Evolutionary conservation across 2,888 invertebrate species (phyloP).

Genomic region (Sinopyrophorus schimmeli): DNA sequence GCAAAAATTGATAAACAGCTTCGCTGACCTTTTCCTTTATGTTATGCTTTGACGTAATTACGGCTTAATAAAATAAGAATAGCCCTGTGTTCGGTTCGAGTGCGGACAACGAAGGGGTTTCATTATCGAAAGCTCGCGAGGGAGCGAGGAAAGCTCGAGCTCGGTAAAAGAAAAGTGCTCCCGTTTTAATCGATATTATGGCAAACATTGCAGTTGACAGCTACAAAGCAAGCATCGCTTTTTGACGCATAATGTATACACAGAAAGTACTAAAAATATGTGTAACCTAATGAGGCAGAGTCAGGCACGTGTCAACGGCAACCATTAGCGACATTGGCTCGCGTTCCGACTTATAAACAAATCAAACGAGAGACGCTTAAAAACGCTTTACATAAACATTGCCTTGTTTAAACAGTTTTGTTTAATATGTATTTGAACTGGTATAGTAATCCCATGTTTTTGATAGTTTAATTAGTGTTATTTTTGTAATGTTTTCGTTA

Average conservation of each 20-base stretch:
- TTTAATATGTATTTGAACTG: slow-evolving; percentile 14
- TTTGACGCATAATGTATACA: slow-evolving; percentile 37
- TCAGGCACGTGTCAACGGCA: slow-evolving; percentile 43
- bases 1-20: too few species aligned
- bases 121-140: too few species aligned
- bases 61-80: too few species aligned
- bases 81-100: too few species aligned
- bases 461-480: slow-evolving; percentile 9
- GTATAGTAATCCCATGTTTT: slow-evolving; percentile 3
- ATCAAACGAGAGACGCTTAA: slow-evolving; percentile 33
- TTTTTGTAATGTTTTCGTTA: too few species aligned
- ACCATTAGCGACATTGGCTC: slow-evolving; percentile 41
- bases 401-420: slow-evolving; percentile 28
- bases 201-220: slow-evolving; percentile 43
- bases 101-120: too few species aligned
- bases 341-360: slow-evolving; percentile 38
- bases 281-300: slow-evolving; percentile 43
- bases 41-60: too few species aligned
- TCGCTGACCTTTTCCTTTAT: too few species aligned
- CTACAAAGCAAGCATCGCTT: slow-evolving; percentile 41
- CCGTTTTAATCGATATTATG: slow-evolving; percentile 41
- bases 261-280: slow-evolving; percentile 43
- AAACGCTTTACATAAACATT: slow-evolving; percentile 31
- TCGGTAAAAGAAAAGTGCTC: too few species aligned
- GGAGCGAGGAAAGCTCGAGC: too few species aligned